Evolutionary conservation across 2,113 vertebrate genomes (phyloP).

Genomic region (Platysteira castanea): DNA sequence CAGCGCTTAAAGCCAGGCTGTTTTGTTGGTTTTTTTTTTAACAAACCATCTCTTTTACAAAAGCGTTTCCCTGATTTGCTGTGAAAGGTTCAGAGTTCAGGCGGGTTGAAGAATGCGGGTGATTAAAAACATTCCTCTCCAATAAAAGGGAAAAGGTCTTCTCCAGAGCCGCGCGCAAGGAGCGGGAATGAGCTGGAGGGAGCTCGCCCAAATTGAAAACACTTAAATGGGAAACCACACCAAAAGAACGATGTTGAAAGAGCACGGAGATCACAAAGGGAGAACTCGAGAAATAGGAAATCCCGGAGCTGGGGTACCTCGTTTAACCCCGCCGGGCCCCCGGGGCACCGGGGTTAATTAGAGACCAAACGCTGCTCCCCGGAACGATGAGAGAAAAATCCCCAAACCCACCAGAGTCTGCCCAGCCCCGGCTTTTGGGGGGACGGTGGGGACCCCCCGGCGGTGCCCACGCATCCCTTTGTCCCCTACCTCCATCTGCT

Average conservation of each 20-base stretch:
- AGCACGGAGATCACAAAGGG: neutral
- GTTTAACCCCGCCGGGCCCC: neutral
- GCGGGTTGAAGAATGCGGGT: neutral
- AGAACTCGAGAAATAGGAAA: constrained; percentile 11
- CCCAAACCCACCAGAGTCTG: accelerated
- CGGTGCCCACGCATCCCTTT: accelerated
- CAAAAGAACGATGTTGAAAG: neutral
- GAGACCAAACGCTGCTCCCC: neutral
- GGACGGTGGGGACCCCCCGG: accelerated
- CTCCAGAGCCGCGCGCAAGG: neutral
- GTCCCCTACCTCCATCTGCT: neutral
- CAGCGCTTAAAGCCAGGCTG: neutral
- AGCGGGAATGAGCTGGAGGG: constrained; percentile 22
- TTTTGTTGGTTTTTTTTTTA: no score
- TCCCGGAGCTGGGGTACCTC: neutral
- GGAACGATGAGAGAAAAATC: accelerated
- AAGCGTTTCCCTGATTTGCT: neutral
- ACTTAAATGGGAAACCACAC: constrained; percentile 33
- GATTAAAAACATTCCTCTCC: constrained; percentile 16
- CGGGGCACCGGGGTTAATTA: accelerated
- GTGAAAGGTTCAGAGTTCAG: constrained; percentile 15
- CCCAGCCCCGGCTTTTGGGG: neutral
- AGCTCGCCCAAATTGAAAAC: constrained; percentile 16
- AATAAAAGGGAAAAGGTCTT: neutral
- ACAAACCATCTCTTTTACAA: neutral